These are phyloP conservation scores for Rhagonycha fulva DNA, from an alignment of 2,888 invertebrate species.

Conservation along the genomic window DNA sequence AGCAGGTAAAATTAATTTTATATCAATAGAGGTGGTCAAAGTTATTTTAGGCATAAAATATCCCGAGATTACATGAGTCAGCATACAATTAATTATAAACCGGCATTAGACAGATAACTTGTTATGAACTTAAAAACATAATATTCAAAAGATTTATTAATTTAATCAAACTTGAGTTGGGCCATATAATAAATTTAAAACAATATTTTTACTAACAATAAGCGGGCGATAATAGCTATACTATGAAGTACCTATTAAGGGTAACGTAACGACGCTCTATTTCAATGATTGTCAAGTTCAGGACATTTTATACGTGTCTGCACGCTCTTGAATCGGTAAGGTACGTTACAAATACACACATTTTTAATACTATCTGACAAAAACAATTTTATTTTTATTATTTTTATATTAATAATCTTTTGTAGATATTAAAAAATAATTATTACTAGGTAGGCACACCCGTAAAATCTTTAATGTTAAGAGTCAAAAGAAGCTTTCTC, in stretches of 20 bases:
- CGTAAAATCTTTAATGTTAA: background rate
- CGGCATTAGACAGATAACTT: background rate
- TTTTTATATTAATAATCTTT: conserved; percentile 25
- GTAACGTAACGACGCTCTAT: conserved; percentile 51
- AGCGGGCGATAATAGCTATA: background rate
- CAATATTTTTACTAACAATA: background rate
- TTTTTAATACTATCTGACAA: conserved; percentile 48
- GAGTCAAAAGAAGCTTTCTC: background rate
- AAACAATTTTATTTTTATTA: conserved; percentile 41
- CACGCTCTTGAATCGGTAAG: conserved; percentile 36
- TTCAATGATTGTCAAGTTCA: conserved; percentile 55
- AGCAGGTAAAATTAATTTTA: conserved; percentile 30
- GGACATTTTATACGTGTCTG: conserved; percentile 45
- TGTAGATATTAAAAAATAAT: background rate
- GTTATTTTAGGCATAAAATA: conserved; percentile 19
- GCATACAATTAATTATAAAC: conserved; percentile 47
- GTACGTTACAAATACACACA: conserved; percentile 27
- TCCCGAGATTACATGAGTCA: conserved; percentile 37
- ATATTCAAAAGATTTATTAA: background rate
- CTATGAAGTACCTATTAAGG: conserved; percentile 47
- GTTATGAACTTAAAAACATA: background rate
- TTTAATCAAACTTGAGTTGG: background rate
- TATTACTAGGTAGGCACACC: background rate
- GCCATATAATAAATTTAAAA: background rate
- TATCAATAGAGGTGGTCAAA: conserved; percentile 25